These are phyloP conservation scores for Phenganax stokvisi DNA, from an alignment of 92 coral and sea anemone genomes.

Conservation along the genomic window DNA sequence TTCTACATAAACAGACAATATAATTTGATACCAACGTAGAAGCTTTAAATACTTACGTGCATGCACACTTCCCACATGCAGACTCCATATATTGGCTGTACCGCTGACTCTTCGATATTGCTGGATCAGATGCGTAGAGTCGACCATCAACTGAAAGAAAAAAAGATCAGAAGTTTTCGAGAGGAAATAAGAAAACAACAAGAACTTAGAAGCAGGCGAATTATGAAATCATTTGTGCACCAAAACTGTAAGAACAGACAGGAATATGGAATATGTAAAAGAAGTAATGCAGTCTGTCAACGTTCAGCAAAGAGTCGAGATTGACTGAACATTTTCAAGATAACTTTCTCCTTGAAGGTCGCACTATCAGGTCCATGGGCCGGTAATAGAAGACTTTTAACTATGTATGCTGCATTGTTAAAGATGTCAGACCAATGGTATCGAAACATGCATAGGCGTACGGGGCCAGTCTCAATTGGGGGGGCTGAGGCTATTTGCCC, in stretches of 20 bases:
- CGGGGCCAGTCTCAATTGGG: too few species aligned
- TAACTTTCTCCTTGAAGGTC: neutral
- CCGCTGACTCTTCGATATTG: conserved; percentile 22
- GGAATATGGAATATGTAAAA: neutral
- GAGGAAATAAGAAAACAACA: conserved; percentile 19
- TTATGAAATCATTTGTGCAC: conserved; percentile 9
- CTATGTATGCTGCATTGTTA: too few species aligned
- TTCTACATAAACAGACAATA: too few species aligned
- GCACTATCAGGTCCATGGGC: too few species aligned
- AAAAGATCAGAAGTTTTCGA: conserved; percentile 6
- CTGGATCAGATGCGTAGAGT: conserved; percentile 24
- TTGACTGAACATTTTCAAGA: neutral
- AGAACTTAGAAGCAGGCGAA: conserved; percentile 3
- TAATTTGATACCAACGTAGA: too few species aligned
- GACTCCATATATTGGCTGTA: conserved; percentile 17
- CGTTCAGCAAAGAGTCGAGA: neutral
- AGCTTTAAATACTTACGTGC: too few species aligned
- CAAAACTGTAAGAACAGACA: neutral
- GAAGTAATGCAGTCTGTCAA: neutral
- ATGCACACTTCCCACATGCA: neutral
- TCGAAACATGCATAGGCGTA: too few species aligned
- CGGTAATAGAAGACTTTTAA: too few species aligned
- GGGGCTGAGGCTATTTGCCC: too few species aligned
- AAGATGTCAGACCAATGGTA: too few species aligned
- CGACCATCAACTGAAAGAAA: conserved; percentile 20